Evolutionary conservation across 2,797 vertebrate genomes (phyloP), one percentile per base, ranked within the genome.

Genomic region (Gobio occitaniae): DNA sequence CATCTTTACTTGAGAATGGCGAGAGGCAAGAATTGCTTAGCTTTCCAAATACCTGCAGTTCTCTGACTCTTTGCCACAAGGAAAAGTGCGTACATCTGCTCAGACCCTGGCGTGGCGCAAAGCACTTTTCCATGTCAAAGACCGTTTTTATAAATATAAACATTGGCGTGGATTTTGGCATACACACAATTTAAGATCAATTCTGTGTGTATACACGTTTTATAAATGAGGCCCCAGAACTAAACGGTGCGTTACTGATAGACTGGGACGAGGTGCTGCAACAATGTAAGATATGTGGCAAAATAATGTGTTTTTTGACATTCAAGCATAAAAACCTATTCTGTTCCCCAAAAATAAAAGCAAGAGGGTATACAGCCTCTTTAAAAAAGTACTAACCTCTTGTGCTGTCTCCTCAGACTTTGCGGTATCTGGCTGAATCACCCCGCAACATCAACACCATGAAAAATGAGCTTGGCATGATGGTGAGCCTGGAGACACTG

Each of bases 381-480:
- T 32, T 32, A 65, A 21, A 21, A 32, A 56, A 47, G 44, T 48
- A 3, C 4, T 48, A 48, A 48, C 1, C 10, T 48, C 4, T 44
- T 52, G 2, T 78, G 0, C 6, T 3, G 19, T 81, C 32, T 21
- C 25, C n/a, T 84, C 88, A 96, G 94, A 93, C 95, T 7, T 85
- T 96, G 25, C 94, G 93, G 59, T 96, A 96, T 89, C 87, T 96
- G 86, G 95, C 95, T 17, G 95, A 96, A 86, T 91, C 91, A 15
- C 48, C 93, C 50, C 86, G 83, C 38, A 96, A 96, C 86, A 91
- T 95, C 78, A 83, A 90, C 70, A 92, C 84, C 72, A 96, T 96
- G 94, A 94, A 90, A 85, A 94, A 94, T 88, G 94, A 96, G 61
- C 92, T 96, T 80, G 95, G 95, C 3, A 96, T 96, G 94, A 96